phyloP scores from a whole-genome alignment of 2,113 vertebrate genomes.

The Hypanus sabinus region DNA sequence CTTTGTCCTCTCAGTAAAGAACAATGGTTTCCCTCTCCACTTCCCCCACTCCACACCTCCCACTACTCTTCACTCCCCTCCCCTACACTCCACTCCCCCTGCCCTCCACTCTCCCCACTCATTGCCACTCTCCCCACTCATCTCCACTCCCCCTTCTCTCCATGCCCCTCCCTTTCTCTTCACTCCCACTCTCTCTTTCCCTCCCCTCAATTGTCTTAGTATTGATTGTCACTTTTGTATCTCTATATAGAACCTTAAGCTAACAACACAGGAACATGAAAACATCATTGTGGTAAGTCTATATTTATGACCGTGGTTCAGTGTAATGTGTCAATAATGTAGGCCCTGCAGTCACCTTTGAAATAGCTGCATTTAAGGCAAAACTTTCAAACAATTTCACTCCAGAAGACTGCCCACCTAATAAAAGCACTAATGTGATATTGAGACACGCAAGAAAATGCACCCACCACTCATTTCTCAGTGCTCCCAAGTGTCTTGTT shows the following conservation, averaged over 20 bases:
- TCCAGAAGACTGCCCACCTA: background rate
- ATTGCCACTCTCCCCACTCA: too few relatives aligned
- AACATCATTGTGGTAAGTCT: slow-evolving; percentile 96
- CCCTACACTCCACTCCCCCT: too few relatives aligned
- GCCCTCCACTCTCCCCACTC: too few relatives aligned
- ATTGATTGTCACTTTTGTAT: slow-evolving; percentile 39
- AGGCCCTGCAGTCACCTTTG: background rate
- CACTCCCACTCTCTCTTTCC: background rate
- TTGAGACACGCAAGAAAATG: background rate
- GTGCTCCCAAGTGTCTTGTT: background rate
- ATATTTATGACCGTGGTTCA: background rate
- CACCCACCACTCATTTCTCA: background rate
- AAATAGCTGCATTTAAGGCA: background rate
- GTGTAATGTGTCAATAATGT: background rate
- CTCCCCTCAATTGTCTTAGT: background rate
- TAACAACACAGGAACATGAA: slow-evolving; percentile 94
- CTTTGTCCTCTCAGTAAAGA: too few relatives aligned
- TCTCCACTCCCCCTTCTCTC: background rate
- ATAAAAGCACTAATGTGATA: background rate
- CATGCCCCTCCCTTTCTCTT: background rate
- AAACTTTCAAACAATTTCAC: background rate
- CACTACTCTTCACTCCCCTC: too few relatives aligned
- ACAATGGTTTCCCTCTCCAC: too few relatives aligned
- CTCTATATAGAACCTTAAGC: slow-evolving; percentile 77
- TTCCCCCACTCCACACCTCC: too few relatives aligned